Evolutionary conservation across 2,113 vertebrate species (phyloP).

Genomic region (Excalfactoria chinensis): DNA sequence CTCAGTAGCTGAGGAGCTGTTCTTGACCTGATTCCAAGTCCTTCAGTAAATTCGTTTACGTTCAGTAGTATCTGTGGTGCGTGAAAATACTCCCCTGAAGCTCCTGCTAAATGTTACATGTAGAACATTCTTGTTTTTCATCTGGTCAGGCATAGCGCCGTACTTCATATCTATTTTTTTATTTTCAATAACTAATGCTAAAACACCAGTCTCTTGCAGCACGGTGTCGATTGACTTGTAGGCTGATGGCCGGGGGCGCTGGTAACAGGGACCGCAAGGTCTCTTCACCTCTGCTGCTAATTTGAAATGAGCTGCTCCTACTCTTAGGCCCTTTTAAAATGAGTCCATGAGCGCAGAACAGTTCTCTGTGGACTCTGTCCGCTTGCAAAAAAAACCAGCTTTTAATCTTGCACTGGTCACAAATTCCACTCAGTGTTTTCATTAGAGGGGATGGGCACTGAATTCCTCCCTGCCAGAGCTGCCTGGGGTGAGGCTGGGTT

Average conservation of each 20-base stretch:
- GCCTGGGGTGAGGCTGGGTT: background rate
- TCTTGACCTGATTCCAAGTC: conserved; percentile 60
- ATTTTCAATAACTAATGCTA: background rate
- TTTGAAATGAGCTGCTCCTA: background rate
- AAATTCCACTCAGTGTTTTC: background rate
- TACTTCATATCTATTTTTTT: background rate
- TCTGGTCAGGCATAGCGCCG: background rate
- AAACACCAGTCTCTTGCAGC: background rate
- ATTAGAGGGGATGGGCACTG: rapidly evolving
- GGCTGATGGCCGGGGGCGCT: background rate
- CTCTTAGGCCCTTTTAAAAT: background rate
- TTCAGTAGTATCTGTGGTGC: conserved; percentile 38
- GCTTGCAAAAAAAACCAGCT: background rate
- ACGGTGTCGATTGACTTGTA: background rate
- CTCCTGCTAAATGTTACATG: conserved; percentile 40
- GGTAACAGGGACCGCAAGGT: background rate
- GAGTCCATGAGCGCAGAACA: background rate
- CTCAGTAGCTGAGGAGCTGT: conserved; percentile 28
- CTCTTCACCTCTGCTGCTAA: background rate
- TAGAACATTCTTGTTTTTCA: background rate
- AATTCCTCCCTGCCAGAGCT: background rate
- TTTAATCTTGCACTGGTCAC: background rate
- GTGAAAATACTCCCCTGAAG: conserved; percentile 56
- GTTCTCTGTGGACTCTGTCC: background rate
- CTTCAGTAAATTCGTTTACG: conserved; percentile 56